These are phyloP conservation scores for Ormyrus rosae DNA, from an alignment of 2,888 invertebrate species.

Conservation along the genomic window DNA sequence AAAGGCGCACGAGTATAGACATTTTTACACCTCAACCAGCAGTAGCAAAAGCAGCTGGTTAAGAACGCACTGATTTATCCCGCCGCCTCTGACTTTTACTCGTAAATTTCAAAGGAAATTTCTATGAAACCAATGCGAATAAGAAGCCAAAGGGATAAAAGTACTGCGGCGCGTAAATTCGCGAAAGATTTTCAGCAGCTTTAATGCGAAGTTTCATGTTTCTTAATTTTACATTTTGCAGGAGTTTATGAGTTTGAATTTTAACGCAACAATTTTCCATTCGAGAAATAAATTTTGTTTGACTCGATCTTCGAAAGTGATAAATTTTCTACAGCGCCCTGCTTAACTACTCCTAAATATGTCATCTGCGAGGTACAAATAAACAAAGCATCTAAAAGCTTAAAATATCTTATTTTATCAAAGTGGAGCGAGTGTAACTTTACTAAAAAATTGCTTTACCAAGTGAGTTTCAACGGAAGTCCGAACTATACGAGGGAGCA, in stretches of 20 bases:
- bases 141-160: not conserved
- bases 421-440: slow-evolving; percentile 26
- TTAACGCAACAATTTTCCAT: too few relatives aligned
- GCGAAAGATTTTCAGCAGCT: too few relatives aligned
- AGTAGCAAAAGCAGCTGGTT: not conserved
- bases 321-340: not conserved
- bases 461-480: slow-evolving; percentile 39
- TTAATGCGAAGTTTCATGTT: not conserved
- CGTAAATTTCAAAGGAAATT: slow-evolving; percentile 17
- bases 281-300: too few relatives aligned
- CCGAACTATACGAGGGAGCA: slow-evolving; percentile 17
- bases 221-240: not conserved
- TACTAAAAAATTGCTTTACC: not conserved
- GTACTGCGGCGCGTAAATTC: not conserved
- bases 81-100: not conserved
- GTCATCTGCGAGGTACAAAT: not conserved
- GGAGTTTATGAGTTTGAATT: not conserved
- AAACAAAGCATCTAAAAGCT: not conserved
- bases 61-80: slow-evolving; percentile 23
- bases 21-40: not conserved
- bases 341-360: not conserved
- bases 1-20: not conserved
- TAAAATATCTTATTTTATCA: slow-evolving; percentile 27
- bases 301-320: too few relatives aligned
- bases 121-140: slow-evolving; percentile 1